Base-by-base conservation (phyloP, 2,888 invertebrate genomes). In the Nephrocerus scutellatus region DNA sequence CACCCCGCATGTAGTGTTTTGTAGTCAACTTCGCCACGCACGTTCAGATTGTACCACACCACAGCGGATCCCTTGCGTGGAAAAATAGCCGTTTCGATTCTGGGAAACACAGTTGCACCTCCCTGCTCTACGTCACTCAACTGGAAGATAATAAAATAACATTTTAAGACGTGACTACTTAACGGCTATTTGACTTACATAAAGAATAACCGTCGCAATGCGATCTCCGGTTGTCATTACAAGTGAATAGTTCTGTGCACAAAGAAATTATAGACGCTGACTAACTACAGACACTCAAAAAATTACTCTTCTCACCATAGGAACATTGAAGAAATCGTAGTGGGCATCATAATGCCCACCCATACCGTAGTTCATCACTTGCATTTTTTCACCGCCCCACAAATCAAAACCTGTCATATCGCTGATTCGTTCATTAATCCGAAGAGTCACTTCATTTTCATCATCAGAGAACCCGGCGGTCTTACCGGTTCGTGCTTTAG, bases 71-170 rank as follows among this genome's bases (percentile, higher is more conserved):
- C 77, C 63, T 88, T 89, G 53, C 77, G 76, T 0, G 97, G 97
- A 75, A 83, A 87, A 33, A 97, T 70, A 14, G 88, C 80, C 21
- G 85, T 75, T 6, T 84, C 81, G 13, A 96, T 73, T 48, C 81
- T 78, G 1, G 95, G 91, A 68, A 97, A 98, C 7, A 96, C 97
- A 0, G 97, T 98, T 5, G 92, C 95, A 9, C 97, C 97, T 1
- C 97, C 97, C 63, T 91, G 92, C 20, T 86, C 81, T 9, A 97
- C 96, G 60, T 96, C 91, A 40, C 84, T 86, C 85, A 97, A 86
- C 93, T 96, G 52, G 32, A 64, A n/a, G n/a, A n/a, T n/a, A n/a
- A n/a, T n/a, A n/a, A n/a, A n/a, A n/a, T n/a, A n/a, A n/a, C n/a
- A n/a, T n/a, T n/a, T n/a, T n/a, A n/a, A n/a, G n/a, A n/a, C n/a